Base-by-base conservation (phyloP, 2,888 invertebrate genomes). In the Campoplex nolae region DNA sequence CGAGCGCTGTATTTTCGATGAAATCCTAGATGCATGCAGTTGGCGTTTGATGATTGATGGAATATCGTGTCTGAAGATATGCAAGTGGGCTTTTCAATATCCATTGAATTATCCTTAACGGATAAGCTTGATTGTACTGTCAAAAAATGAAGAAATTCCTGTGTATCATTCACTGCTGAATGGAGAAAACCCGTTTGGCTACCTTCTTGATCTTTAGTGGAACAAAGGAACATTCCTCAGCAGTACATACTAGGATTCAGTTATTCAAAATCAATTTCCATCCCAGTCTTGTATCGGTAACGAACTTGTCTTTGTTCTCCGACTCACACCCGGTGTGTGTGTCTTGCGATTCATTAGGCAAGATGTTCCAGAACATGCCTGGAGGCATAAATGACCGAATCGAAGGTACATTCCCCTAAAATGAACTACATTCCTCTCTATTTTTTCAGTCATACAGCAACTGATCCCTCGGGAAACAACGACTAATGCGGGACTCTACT, bases 401-500 rank as follows among this genome's bases (percentile, higher is more conserved):
- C 18, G 18, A 51, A 7, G 18, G 7, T 51, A n/a, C 51, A 11
- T 32, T 28, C 28, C 13, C 28, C 28, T 28, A 2, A 13, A 6
- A 58, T 11, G 13, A 13, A 58, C 58, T 38, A 38, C 6, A 38
- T 38, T 58, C 13, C 3, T n/a, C 58, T 28, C 0, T 13, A 13
- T 9, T 28, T 58, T 11, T 4, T 32, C 62, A 11, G 1, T 58
- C 16, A 62, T 62, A 0, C 6, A 32, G 11, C 28, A 51, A 18
- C n/a, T 45, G 45, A 23, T 70, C n/a, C 6, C 7, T 77, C 35
- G 13, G 6, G 6, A n/a, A 65, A 48, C 38, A 7, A 32, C n/a
- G 3, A 6, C 68, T n/a, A 62, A 48, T 42, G 71, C 58, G 62
- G 28, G 62, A 32, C 23, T 71, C 80, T 48, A 73, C 80, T 80